Conservation (phyloP, 2,888 invertebrate genomes). For the Spialia ferax region DNA sequence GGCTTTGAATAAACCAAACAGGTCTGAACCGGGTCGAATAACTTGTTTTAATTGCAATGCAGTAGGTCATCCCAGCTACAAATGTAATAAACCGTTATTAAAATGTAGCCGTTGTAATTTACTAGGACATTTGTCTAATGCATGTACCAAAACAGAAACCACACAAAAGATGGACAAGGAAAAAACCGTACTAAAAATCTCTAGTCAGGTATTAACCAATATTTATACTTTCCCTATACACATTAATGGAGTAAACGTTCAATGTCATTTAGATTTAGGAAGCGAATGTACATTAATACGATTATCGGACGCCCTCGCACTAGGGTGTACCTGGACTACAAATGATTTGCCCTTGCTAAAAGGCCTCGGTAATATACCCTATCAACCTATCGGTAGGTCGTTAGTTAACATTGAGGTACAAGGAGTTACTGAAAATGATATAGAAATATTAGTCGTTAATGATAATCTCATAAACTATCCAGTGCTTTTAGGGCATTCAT, state of each 20-base stretch:
- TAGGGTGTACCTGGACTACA: neutral
- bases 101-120: neutral
- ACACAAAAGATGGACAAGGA: neutral
- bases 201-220: neutral
- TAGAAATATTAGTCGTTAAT: neutral
- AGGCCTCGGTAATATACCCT: neutral
- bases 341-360: neutral
- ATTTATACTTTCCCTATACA: neutral
- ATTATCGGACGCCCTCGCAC: neutral
- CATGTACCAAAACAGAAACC: neutral
- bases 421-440: neutral
- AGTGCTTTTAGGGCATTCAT: neutral
- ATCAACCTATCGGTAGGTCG: neutral
- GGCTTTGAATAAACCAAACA: neutral
- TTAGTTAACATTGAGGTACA: neutral
- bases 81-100: neutral
- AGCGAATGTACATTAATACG: neutral
- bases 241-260: neutral
- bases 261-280: neutral
- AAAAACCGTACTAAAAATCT: neutral
- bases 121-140: neutral
- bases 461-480: neutral
- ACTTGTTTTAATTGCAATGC: neutral
- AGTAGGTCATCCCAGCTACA: neutral
- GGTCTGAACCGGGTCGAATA: neutral